Percentiles rank a stretch among this genome's conserved stretches.
phyloP scores from a whole-genome alignment of 2,113 vertebrate species.

The Aramus guarauna region DNA sequence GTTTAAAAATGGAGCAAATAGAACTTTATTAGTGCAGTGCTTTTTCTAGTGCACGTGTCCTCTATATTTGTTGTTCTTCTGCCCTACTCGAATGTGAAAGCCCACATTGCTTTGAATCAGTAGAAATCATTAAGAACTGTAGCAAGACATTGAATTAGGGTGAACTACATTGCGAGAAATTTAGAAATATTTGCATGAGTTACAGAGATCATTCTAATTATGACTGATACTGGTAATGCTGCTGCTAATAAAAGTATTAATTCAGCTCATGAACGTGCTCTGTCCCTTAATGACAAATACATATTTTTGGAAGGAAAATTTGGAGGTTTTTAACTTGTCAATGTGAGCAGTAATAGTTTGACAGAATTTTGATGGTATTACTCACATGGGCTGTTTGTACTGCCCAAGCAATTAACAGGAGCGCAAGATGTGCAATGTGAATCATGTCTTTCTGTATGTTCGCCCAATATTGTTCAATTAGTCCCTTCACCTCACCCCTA shows the following conservation, averaged over 20 bases:
- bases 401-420: neutral
- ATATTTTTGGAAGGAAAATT: neutral
- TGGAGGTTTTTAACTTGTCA: neutral
- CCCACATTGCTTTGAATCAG: neutral
- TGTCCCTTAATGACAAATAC: neutral
- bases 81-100: neutral
- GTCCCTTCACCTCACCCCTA: neutral
- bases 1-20: neutral
- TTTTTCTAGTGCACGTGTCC: neutral
- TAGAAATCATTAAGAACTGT: neutral
- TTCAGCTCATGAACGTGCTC: neutral
- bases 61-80: neutral
- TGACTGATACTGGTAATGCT: neutral
- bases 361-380: neutral
- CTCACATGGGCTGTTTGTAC: neutral
- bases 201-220: neutral
- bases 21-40: neutral
- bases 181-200: neutral
- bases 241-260: neutral
- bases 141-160: neutral
- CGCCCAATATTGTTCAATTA: neutral
- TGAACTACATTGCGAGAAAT: accelerated
- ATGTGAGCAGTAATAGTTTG: neutral
- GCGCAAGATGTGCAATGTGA: accelerated
- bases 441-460: neutral